These are phyloP conservation scores for Calyptomena viridis DNA, from an alignment of 2,113 vertebrate genomes.

Conservation along the genomic window DNA sequence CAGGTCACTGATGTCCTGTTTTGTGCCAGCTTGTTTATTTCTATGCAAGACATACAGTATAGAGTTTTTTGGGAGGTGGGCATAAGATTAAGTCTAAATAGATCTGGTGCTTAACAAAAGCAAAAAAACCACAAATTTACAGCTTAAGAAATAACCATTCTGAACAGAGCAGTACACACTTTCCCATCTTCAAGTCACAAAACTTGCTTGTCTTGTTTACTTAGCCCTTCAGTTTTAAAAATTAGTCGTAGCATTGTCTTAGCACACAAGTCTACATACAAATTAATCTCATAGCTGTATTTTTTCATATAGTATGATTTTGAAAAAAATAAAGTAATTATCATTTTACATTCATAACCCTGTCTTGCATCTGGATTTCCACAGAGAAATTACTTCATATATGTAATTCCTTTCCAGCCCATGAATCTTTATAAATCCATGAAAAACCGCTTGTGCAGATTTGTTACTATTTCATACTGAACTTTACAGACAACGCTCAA, in stretches of 20 bases:
- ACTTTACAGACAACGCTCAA: background rate
- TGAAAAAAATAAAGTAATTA: background rate
- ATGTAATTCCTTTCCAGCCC: background rate
- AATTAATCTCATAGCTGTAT: background rate
- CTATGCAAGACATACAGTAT: constrained; percentile 82
- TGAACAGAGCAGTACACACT: background rate
- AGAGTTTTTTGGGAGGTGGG: constrained; percentile 67
- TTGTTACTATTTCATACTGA: background rate
- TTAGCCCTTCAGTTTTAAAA: background rate
- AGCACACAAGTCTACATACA: background rate
- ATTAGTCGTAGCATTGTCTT: background rate
- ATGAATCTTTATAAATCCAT: background rate
- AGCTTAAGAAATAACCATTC: constrained; percentile 36
- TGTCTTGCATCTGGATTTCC: background rate
- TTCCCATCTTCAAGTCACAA: background rate
- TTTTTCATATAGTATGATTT: background rate
- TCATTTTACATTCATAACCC: background rate
- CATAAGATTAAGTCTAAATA: constrained; percentile 53
- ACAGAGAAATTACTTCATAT: background rate
- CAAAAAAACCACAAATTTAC: constrained; percentile 32
- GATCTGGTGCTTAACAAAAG: constrained; percentile 67
- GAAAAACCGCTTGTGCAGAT: background rate
- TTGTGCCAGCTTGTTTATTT: constrained; percentile 79
- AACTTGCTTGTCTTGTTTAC: background rate
- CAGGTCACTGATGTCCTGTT: constrained; percentile 76